These are phyloP conservation scores for Danio tinwini DNA, from an alignment of 2,797 vertebrate species.

Conservation along the genomic window DNA sequence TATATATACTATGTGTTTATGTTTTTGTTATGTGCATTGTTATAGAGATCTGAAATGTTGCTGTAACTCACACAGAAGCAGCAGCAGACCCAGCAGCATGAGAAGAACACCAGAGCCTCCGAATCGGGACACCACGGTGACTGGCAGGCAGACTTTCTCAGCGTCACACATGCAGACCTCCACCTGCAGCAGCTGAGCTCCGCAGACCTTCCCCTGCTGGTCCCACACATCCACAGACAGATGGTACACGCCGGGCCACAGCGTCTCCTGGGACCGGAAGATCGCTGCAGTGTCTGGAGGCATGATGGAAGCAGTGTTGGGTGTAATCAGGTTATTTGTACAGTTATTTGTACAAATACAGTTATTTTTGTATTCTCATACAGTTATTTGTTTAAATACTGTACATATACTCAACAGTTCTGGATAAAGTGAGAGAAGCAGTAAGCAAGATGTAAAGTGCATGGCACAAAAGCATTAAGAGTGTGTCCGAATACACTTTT, in stretches of 20 bases:
- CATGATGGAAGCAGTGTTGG: neutral
- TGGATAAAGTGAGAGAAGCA: too few species aligned
- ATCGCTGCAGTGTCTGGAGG: conserved; percentile 71
- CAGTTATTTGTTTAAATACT: too few species aligned
- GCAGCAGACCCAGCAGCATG: conserved; percentile 77
- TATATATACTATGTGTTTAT: too few species aligned
- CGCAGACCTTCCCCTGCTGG: conserved; percentile 75
- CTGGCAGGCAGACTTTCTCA: conserved; percentile 37
- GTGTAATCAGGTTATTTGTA: neutral
- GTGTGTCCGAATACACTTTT: too few species aligned
- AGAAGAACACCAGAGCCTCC: conserved; percentile 71
- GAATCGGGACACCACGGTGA: neutral
- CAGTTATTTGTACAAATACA: too few species aligned
- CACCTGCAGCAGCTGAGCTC: conserved; percentile 67
- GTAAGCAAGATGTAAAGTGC: too few species aligned
- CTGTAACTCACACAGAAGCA: conserved; percentile 77
- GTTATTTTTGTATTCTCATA: too few species aligned
- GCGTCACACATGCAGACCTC: conserved; percentile 71
- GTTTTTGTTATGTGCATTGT: too few species aligned
- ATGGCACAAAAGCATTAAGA: too few species aligned
- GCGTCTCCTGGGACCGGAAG: conserved; percentile 62
- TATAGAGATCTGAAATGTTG: neutral
- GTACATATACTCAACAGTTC: too few species aligned
- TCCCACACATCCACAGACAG: conserved; percentile 71
- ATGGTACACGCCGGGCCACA: conserved; percentile 76